phyloP scores from a whole-genome alignment of 2,797 vertebrate species.

The Sebastolobus alascanus region DNA sequence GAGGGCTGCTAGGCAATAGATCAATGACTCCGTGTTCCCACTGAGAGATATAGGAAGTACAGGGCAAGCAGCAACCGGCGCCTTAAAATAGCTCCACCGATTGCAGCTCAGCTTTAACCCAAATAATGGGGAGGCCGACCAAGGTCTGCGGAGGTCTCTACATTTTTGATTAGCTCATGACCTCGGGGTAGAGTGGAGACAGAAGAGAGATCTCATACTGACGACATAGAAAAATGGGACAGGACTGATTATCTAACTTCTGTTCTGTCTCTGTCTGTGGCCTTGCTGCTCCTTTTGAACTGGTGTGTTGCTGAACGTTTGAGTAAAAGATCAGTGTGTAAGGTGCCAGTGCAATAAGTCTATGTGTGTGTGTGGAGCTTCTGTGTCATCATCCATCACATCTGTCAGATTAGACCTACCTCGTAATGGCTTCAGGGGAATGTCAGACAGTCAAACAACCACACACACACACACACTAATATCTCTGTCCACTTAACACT shows the following conservation, averaged over 20 bases:
- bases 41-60: conserved; percentile 72
- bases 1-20: conserved; percentile 67
- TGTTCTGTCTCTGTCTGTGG: conserved; percentile 21
- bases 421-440: conserved; percentile 59
- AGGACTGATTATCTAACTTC: conserved; percentile 14
- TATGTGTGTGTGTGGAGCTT: neutral
- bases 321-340: conserved; percentile 38
- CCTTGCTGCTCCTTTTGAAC: conserved; percentile 26
- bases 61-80: conserved; percentile 62
- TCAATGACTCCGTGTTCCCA: conserved; percentile 75
- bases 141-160: conserved; percentile 69
- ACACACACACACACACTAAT: neutral
- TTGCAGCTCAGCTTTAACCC: conserved; percentile 74
- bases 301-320: conserved; percentile 29
- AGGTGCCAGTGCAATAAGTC: conserved; percentile 14
- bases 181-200: conserved; percentile 52
- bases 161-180: conserved; percentile 71
- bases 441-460: conserved; percentile 49
- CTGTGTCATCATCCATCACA: conserved; percentile 63
- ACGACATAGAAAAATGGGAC: conserved; percentile 48
- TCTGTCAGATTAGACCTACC: conserved; percentile 68
- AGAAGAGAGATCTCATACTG: conserved; percentile 46
- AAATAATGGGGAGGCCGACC: conserved; percentile 77
- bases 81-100: conserved; percentile 73
- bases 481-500: conserved; percentile 32